Evolutionary conservation across 1,140 invertebrate genomes (phyloP).

Genomic region (Andricus grossulariae): DNA sequence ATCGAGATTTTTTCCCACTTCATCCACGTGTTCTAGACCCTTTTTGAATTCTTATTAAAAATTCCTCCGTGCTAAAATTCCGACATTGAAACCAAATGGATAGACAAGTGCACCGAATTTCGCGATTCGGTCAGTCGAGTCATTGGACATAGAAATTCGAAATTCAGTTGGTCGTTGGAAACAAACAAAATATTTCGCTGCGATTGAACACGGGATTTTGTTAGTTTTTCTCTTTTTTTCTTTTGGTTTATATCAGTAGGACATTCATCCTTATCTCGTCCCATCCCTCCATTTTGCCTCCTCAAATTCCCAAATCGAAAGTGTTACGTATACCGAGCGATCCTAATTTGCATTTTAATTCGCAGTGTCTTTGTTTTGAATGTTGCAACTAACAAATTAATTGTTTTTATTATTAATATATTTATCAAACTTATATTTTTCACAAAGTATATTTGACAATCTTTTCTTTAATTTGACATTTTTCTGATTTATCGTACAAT

Average conservation of each 20-base stretch:
- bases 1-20: not conserved
- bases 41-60: conserved; percentile 18
- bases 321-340: conserved; percentile 38
- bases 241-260: conserved; percentile 34
- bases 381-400: conserved; percentile 25
- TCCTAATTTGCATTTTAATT: conserved; percentile 42
- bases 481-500: not conserved
- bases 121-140: conserved; percentile 32
- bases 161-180: conserved; percentile 30
- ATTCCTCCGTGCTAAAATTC: conserved; percentile 5
- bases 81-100: conserved; percentile 70
- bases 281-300: not conserved
- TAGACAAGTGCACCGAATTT: conserved; percentile 66
- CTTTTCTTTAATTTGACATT: not conserved
- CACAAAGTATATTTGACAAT: not conserved
- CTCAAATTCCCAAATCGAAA: conserved; percentile 20
- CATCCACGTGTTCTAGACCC: not conserved
- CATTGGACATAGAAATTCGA: conserved; percentile 31
- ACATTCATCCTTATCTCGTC: conserved; percentile 9
- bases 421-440: not conserved
- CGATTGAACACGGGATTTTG: conserved; percentile 60
- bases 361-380: conserved; percentile 33
- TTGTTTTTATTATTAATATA: not conserved
- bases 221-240: conserved; percentile 50
- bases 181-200: conserved; percentile 60